phyloP scores from a whole-genome alignment of 2,113 vertebrate species.

The Elephantulus edwardii region DNA sequence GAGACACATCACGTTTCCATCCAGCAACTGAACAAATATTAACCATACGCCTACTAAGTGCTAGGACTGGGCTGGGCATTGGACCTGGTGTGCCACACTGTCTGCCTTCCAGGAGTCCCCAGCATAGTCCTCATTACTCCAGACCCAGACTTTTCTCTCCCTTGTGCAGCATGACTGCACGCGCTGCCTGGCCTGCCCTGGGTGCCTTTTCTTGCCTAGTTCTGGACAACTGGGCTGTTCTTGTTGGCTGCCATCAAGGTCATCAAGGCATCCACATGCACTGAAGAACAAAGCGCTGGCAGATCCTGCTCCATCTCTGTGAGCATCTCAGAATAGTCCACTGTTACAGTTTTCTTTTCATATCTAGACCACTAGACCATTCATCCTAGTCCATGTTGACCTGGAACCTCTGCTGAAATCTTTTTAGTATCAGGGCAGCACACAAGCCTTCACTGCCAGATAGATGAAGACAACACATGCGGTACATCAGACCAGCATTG shows the following conservation, averaged over 20 bases:
- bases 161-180: neutral
- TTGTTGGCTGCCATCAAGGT: neutral
- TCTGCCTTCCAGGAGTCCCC: neutral
- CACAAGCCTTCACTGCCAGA: neutral
- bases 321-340: neutral
- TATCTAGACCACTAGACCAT: neutral
- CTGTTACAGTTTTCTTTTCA: neutral
- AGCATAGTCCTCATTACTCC: no score
- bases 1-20: neutral
- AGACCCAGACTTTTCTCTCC: neutral
- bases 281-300: neutral
- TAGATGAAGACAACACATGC: neutral
- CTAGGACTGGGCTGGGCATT: fast-evolving
- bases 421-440: neutral
- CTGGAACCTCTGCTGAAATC: neutral
- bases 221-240: neutral
- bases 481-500: neutral
- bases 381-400: neutral
- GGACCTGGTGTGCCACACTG: neutral
- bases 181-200: neutral
- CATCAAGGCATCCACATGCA: neutral
- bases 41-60: neutral
- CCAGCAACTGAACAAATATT: neutral
- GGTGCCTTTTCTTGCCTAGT: neutral
- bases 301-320: neutral